Percentiles rank a stretch among this genome's conserved stretches.
Conservation (phyloP, 2,797 vertebrate species). For the Argentina silus region DNA sequence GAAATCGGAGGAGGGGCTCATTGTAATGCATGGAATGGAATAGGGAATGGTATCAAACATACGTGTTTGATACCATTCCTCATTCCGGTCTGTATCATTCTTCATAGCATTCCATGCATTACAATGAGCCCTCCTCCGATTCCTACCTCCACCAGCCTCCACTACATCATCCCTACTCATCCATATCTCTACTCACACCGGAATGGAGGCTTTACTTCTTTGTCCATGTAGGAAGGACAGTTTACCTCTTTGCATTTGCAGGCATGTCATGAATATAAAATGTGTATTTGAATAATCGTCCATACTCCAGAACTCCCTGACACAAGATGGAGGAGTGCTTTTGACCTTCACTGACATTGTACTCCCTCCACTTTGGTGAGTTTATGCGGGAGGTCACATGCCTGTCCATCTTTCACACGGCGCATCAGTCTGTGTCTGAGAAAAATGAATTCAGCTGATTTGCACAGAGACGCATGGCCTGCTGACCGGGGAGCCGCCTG, state of each 20-base stretch:
- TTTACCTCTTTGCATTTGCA: slow-evolving; percentile 16
- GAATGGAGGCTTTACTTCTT: background rate
- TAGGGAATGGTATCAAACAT: too few species aligned
- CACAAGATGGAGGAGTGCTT: slow-evolving; percentile 34
- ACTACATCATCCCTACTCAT: too few species aligned
- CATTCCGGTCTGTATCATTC: too few species aligned
- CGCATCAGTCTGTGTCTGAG: slow-evolving; percentile 21
- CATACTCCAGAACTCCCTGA: slow-evolving; percentile 15
- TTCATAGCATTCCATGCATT: too few species aligned
- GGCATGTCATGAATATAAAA: slow-evolving; percentile 22
- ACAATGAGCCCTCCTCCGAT: too few species aligned
- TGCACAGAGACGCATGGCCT: slow-evolving; percentile 30
- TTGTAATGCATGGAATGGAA: too few species aligned
- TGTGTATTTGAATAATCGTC: slow-evolving; percentile 22
- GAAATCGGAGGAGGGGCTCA: too few species aligned
- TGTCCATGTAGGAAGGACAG: slow-evolving; percentile 35
- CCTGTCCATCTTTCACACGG: slow-evolving; percentile 46
- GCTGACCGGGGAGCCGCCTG: background rate
- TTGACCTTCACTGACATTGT: slow-evolving; percentile 47
- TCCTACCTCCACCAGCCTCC: too few species aligned
- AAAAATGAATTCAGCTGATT: slow-evolving; percentile 51
- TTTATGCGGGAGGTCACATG: slow-evolving; percentile 42
- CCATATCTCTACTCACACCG: background rate
- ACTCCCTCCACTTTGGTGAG: slow-evolving; percentile 30
- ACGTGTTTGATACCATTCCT: too few species aligned